Percentiles rank a stretch among this genome's conserved stretches.
These are phyloP conservation scores for Gila robusta DNA, from an alignment of 2,797 vertebrate genomes.

Conservation along the genomic window DNA sequence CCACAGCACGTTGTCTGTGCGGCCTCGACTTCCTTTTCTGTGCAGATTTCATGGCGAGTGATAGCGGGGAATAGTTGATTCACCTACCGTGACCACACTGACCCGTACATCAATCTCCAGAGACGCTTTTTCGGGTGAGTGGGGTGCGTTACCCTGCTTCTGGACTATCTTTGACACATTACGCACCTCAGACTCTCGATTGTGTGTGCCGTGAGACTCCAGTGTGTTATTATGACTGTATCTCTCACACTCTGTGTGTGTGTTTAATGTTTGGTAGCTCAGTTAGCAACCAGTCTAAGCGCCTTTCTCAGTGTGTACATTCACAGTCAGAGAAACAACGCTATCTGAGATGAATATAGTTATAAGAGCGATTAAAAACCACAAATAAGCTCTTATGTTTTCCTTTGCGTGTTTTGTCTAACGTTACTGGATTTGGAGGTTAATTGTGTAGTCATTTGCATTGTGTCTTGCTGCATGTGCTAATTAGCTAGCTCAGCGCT, in stretches of 20 bases:
- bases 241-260: background rate
- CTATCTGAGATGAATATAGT: background rate
- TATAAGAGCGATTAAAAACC: too few species aligned
- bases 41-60: slow-evolving; percentile 84
- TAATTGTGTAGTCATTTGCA: background rate
- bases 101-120: slow-evolving; percentile 46
- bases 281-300: slow-evolving; percentile 36
- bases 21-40: slow-evolving; percentile 79
- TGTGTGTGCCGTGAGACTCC: background rate
- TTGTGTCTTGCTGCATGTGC: slow-evolving; percentile 34
- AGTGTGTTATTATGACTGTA: slow-evolving; percentile 10
- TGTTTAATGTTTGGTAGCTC: slow-evolving; percentile 44
- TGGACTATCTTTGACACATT: background rate
- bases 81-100: slow-evolving; percentile 51
- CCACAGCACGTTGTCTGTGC: slow-evolving; percentile 54
- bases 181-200: background rate
- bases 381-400: background rate
- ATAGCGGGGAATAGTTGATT: slow-evolving; percentile 79
- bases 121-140: slow-evolving; percentile 53
- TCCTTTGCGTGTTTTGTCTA: background rate
- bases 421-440: background rate
- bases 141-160: background rate
- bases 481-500: slow-evolving; percentile 42
- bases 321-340: background rate
- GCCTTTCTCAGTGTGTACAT: slow-evolving; percentile 9